Conservation (phyloP, 2,797 vertebrate genomes). For the Syndactyla subalaris region DNA sequence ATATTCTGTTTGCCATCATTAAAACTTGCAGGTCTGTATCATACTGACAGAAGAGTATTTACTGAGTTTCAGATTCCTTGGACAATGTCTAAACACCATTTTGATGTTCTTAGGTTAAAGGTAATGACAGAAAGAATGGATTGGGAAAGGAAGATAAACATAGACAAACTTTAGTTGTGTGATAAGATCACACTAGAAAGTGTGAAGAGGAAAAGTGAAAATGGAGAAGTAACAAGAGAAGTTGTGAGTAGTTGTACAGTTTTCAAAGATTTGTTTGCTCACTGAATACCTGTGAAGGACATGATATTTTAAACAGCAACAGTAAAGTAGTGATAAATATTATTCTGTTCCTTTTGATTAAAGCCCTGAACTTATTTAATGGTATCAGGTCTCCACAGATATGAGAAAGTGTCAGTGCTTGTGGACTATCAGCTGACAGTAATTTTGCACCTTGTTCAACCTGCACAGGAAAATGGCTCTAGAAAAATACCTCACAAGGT, state of each 20-base stretch:
- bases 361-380: neutral
- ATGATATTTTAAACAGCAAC: neutral
- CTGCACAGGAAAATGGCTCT: neutral
- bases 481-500: neutral
- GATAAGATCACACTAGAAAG: neutral
- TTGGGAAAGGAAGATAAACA: neutral
- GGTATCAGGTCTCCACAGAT: neutral
- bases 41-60: neutral
- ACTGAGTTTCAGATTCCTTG: neutral
- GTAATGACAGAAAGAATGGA: neutral
- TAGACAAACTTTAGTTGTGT: neutral
- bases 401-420: neutral
- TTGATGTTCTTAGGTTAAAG: neutral
- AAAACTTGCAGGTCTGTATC: neutral
- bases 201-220: accelerated
- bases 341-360: neutral
- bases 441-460: neutral
- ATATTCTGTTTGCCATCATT: neutral
- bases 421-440: neutral
- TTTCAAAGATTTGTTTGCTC: neutral
- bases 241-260: neutral
- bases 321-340: neutral
- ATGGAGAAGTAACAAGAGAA: neutral
- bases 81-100: neutral
- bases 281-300: neutral